Evolutionary conservation across 2,888 invertebrate species (phyloP), one percentile per base, ranked within the genome.

Genomic region (Hermaeophaga mercurialis): DNA sequence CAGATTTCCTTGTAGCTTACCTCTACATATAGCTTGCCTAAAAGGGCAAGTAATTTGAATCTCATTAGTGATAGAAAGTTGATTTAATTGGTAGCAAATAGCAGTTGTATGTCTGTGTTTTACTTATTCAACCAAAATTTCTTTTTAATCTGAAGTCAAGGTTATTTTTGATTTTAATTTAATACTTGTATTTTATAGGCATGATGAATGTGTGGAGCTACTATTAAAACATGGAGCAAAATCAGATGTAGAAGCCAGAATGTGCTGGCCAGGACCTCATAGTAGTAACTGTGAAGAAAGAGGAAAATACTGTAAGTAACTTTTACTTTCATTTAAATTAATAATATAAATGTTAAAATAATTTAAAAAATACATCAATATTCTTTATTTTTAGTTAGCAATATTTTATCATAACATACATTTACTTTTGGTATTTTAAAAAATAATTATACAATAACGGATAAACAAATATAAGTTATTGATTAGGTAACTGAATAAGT

Each of bases 241-340:
- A 61, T 83, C 86, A 11, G 87, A 88, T 73, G 84, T 86, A 0
- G 88, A 88, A 71, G 85, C 87, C 0, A 79, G 89, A 14, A 86
- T 90, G 85, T 90, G 89, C 71, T 89, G 86, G 80, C 89, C 89
- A 0, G 86, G 87, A 6, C 82, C 85, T 3, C 89, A 89, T 70
- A 85, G 82, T 60, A 84, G 83, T 65, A 87, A 86, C 70, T 88
- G 88, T 70, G 87, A 88, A 74, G 85, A 86, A 69, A 80, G 85
- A 62, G 85, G 85, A 57, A 86, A 86, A 74, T 84, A 83, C 73
- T 81, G 84, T 80, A 73, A 76, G 75, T 67, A 14, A 31, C 34
- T 2, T 36, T 9, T 19, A 24, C 8, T n/a, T 26, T 43, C 11
- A n/a, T 12, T 43, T 52, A 31, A 43, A 15, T 18, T n/a, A n/a